Evolutionary conservation across 2,797 vertebrate genomes (phyloP).

Genomic region (Lutra lutra): DNA sequence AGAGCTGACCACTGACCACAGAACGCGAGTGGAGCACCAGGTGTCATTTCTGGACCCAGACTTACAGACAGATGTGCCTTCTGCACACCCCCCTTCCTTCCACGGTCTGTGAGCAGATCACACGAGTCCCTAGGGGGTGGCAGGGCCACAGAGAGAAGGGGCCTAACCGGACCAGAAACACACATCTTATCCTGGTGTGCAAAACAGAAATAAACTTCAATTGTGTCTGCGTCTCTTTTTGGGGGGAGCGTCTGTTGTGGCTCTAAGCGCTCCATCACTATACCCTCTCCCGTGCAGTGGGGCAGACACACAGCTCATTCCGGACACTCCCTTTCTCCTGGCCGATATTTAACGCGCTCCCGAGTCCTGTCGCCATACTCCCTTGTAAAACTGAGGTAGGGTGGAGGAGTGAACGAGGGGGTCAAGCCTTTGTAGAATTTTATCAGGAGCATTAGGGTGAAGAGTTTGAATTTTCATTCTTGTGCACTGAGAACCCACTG

Average conservation of each 20-base stretch:
- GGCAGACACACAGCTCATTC: neutral
- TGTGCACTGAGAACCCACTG: no score
- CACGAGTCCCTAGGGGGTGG: accelerated
- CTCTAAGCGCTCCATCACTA: neutral
- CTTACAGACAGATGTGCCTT: neutral
- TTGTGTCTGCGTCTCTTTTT: neutral
- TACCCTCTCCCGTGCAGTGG: accelerated
- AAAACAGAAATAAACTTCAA: neutral
- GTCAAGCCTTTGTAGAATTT: neutral
- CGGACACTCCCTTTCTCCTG: neutral
- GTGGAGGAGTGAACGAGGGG: neutral
- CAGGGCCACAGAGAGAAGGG: neutral
- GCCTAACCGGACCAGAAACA: neutral
- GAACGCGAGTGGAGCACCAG: accelerated
- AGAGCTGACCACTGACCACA: neutral
- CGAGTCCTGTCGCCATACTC: neutral
- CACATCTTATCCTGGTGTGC: neutral
- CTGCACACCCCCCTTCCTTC: neutral
- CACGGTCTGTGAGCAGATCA: no score
- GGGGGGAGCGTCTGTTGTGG: neutral
- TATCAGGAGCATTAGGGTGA: neutral
- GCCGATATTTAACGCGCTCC: no score
- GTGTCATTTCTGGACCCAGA: neutral
- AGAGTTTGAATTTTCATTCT: neutral
- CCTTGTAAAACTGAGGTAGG: neutral